Conservation (phyloP, 2,888 invertebrate species). For the Lasius platythorax region DNA sequence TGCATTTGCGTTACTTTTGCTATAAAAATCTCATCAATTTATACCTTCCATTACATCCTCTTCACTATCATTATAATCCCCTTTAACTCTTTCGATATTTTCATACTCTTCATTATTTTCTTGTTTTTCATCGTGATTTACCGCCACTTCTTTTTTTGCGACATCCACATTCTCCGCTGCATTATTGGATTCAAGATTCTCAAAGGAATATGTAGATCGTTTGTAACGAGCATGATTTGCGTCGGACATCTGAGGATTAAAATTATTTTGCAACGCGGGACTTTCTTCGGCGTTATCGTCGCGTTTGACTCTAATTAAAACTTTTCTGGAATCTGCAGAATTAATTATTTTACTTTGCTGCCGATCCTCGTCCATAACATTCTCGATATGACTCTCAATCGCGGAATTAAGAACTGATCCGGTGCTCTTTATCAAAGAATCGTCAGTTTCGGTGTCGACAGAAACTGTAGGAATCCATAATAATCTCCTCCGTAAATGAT, state of each 20-base stretch:
- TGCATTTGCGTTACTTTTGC: not conserved
- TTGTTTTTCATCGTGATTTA: conserved; percentile 15
- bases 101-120: conserved; percentile 56
- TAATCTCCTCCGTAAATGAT: conserved; percentile 43
- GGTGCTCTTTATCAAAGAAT: not conserved
- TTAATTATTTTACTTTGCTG: not conserved
- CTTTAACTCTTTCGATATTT: conserved; percentile 57
- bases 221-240: conserved; percentile 14
- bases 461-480: conserved; percentile 29
- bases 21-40: conserved; percentile 24
- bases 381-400: not conserved
- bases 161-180: conserved; percentile 3
- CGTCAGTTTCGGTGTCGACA: not conserved
- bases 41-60: conserved; percentile 42
- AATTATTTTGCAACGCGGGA: not conserved
- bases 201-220: not conserved
- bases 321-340: not conserved
- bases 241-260: conserved; percentile 4
- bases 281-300: not conserved
- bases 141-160: not conserved
- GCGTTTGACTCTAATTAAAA: not conserved
- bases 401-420: not conserved
- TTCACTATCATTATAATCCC: conserved; percentile 57
- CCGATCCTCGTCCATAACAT: not conserved
- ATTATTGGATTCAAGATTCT: conserved; percentile 7